Conservation (phyloP, 1,140 invertebrate species). For the Harlomillsia oculata region DNA sequence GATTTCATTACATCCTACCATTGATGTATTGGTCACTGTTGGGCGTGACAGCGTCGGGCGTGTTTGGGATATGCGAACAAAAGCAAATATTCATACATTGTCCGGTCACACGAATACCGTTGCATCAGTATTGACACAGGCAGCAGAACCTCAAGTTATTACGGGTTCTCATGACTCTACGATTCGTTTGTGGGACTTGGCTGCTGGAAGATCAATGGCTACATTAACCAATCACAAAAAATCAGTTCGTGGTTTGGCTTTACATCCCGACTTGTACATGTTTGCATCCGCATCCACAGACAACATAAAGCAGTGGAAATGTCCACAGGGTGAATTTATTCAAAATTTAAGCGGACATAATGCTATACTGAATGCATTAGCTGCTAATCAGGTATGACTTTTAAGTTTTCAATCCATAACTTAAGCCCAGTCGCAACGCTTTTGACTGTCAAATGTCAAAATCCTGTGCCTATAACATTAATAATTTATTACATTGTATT, state of each 20-base stretch:
- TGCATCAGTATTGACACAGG: conserved; percentile 78
- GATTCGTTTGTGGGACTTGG: conserved; percentile 91
- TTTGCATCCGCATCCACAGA: conserved; percentile 97
- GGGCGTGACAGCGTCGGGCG: conserved; percentile 75
- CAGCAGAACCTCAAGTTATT: conserved; percentile 81
- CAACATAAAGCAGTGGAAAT: conserved; percentile 99
- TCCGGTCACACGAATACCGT: conserved; percentile 96
- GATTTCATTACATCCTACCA: conserved; percentile 84
- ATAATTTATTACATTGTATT: conserved; percentile 1
- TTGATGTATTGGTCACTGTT: conserved; percentile 84
- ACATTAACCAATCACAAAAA: conserved; percentile 99
- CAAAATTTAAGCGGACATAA: conserved; percentile 97
- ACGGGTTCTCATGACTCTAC: conserved; percentile 61
- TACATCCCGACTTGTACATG: conserved; percentile 54
- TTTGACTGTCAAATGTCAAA: neutral
- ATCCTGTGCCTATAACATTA: neutral
- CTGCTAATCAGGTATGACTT: conserved; percentile 58
- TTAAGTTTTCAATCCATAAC: neutral
- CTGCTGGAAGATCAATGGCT: conserved; percentile 84
- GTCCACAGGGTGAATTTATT: conserved; percentile 95
- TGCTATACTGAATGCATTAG: conserved; percentile 93
- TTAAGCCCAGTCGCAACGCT: neutral
- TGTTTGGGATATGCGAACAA: conserved; percentile 98
- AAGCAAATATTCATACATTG: conserved; percentile 94
- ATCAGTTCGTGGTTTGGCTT: conserved; percentile 50